Base-by-base conservation (phyloP, 1,140 invertebrate genomes). In the Oncopodura yosiiana region DNA sequence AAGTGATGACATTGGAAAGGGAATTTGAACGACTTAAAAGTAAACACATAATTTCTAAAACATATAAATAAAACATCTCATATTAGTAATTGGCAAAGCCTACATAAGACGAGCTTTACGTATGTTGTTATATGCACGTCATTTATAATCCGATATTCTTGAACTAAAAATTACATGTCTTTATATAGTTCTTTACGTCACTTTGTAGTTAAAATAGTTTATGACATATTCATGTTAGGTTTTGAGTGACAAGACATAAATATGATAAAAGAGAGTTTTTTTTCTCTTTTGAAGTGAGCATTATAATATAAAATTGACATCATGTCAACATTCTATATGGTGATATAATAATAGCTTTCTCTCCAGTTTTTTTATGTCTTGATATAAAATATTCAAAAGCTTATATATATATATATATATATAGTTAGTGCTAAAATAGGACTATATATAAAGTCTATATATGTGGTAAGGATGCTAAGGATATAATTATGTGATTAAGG, bases 21-120 rank as follows among this genome's bases (percentile, higher is more conserved):
- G 38, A 53, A 43, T 53, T 53, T 24, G 8, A 8, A 4, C 26
- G 39, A 6, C 21, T 43, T 3, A 42, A 43, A 43, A 24, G 50
- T 42, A 30, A 53, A 21, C 3, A 3, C 5, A 8, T 27, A 39
- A 39, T 39, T 39, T 14, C 11, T 5, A 23, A 24, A 43, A 8
- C 23, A 43, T n/a, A 19, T 9, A 43, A 43, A 24, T 3, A 43
- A 43, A 4, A 23, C 24, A 4, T 24, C 23, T 43, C 18, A 3
- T 16, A 43, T 5, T 9, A 39, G 5, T 18, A 23, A 11, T 21
- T 21, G 8, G 11, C 19, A 11, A 14, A 11, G 38, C 16, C 6
- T 18, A 39, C 5, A 18, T 11, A 39, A 5, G 38, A 8, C 11
- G 16, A 39, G 38, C 8, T 14, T 8, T 39, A 14, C 19, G 38